Evolutionary conservation across 2,888 invertebrate species (phyloP).

Genomic region (Girardia tigrina): DNA sequence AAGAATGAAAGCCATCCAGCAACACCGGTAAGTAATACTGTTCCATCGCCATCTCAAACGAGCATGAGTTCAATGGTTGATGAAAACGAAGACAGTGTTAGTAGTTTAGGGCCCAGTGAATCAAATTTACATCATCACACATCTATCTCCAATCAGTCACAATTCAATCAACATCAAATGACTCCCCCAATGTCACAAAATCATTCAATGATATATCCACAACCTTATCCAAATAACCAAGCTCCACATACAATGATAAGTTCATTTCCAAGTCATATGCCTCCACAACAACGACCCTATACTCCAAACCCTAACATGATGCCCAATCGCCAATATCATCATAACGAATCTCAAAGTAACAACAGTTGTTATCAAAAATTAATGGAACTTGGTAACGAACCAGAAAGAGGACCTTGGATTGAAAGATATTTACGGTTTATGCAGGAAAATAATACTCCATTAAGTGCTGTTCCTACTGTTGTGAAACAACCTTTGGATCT

Average conservation of each 20-base stretch:
- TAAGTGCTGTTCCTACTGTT: slow-evolving; percentile 75
- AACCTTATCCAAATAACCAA: slow-evolving; percentile 6
- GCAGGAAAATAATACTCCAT: slow-evolving; percentile 65
- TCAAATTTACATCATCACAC: neutral
- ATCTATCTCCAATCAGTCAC: slow-evolving; percentile 2
- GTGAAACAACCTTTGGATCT: slow-evolving; percentile 96
- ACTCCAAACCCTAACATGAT: slow-evolving; percentile 8
- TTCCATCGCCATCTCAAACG: slow-evolving; percentile 15
- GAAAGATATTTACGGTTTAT: slow-evolving; percentile 84
- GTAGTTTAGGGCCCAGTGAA: neutral
- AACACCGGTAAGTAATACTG: slow-evolving; percentile 1
- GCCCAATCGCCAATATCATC: slow-evolving; percentile 7
- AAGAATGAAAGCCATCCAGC: slow-evolving; percentile 20
- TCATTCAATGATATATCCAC: slow-evolving; percentile 7
- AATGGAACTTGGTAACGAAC: slow-evolving; percentile 79
- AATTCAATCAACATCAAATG: slow-evolving; percentile 15
- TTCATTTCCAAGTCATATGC: neutral
- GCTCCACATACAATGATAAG: slow-evolving; percentile 9
- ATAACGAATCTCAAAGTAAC: slow-evolving; percentile 16
- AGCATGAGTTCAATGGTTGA: slow-evolving; percentile 4
- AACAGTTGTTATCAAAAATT: slow-evolving; percentile 64
- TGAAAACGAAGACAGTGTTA: neutral
- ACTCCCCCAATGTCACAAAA: slow-evolving; percentile 13
- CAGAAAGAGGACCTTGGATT: slow-evolving; percentile 80
- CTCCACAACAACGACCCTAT: neutral